These are phyloP conservation scores for Scrobipalpa costella DNA, from an alignment of 2,888 invertebrate genomes.

Conservation along the genomic window DNA sequence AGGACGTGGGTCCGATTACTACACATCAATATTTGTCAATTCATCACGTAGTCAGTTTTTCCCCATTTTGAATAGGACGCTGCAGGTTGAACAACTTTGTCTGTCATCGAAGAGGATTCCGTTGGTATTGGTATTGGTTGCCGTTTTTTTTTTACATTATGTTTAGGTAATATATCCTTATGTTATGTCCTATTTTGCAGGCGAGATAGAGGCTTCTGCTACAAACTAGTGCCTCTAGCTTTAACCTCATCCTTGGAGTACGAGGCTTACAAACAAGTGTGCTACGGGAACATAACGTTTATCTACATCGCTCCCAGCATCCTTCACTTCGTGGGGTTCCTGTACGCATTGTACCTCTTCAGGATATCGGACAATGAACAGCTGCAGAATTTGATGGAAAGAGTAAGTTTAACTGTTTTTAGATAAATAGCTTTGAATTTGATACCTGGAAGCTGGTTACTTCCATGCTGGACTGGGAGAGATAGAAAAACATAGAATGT, in stretches of 20 bases:
- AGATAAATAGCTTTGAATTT: not conserved
- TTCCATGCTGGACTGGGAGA: too few species aligned
- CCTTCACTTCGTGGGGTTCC: conserved; percentile 86
- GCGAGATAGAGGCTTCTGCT: conserved; percentile 87
- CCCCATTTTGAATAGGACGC: too few species aligned
- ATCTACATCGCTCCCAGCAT: conserved; percentile 87
- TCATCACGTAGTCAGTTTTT: too few species aligned
- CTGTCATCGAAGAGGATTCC: too few species aligned
- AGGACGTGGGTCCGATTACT: too few species aligned
- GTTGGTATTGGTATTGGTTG: too few species aligned
- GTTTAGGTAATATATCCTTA: too few species aligned
- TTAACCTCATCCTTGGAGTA: conserved; percentile 68
- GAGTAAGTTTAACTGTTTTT: conserved; percentile 72
- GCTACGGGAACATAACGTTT: conserved; percentile 86
- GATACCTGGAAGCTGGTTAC: too few species aligned
- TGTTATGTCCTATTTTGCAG: conserved; percentile 59
- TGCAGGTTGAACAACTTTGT: too few species aligned
- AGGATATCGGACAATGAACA: conserved; percentile 90
- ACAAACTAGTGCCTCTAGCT: conserved; percentile 75
- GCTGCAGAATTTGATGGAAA: conserved; percentile 90
- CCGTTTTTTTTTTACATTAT: too few species aligned
- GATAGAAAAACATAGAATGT: too few species aligned
- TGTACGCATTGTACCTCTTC: conserved; percentile 87
- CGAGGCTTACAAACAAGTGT: conserved; percentile 81
- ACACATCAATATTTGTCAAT: too few species aligned